Conservation (phyloP, 1,140 invertebrate genomes). For the Leptinotarsa undecemlineata region DNA sequence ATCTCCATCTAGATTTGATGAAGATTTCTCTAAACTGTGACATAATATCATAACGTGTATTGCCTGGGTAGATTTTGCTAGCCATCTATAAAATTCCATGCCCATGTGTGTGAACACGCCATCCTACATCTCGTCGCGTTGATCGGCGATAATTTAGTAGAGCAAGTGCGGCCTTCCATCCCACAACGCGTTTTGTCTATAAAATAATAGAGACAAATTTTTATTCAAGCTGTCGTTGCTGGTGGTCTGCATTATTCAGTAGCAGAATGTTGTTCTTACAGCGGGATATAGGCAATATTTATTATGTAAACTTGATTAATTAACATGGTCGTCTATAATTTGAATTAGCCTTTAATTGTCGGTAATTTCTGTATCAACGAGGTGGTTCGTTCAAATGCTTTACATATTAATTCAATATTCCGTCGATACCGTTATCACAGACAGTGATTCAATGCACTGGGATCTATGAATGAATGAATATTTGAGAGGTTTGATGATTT, state of each 20-base stretch:
- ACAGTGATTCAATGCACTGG: too few species aligned
- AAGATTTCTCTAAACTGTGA: too few species aligned
- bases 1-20: too few species aligned
- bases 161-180: constrained; percentile 13
- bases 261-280: constrained; percentile 15
- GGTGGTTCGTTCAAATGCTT: not conserved
- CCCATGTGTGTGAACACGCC: too few species aligned
- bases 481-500: too few species aligned
- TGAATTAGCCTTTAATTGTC: constrained; percentile 10
- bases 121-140: too few species aligned
- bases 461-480: too few species aligned
- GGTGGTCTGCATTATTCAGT: constrained; percentile 28
- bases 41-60: too few species aligned
- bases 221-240: constrained; percentile 11
- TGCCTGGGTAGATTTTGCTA: too few species aligned
- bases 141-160: constrained; percentile 18
- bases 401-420: not conserved
- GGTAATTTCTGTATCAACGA: not conserved
- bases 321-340: constrained; percentile 3
- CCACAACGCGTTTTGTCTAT: constrained; percentile 21
- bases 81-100: too few species aligned
- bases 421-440: too few species aligned
- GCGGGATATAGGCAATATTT: constrained; percentile 8
- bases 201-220: constrained; percentile 27
- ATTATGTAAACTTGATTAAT: constrained; percentile 27